phyloP scores from a whole-genome alignment of 2,113 vertebrate genomes.

The Acrocephalus kingi region DNA sequence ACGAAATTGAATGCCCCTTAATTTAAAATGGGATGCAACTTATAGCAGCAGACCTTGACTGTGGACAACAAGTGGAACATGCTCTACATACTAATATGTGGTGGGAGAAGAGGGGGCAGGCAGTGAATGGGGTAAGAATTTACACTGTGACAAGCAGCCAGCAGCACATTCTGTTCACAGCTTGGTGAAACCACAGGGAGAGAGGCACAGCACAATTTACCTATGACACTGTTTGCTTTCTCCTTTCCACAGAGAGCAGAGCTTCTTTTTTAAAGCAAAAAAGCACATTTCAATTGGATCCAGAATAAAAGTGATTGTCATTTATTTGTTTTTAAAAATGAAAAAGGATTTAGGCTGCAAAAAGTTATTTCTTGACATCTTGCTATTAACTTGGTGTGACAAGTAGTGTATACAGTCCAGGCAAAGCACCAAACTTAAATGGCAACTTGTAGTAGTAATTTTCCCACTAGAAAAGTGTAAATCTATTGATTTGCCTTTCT shows the following conservation, averaged over 20 bases:
- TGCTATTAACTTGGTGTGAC: background rate
- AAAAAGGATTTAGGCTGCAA: background rate
- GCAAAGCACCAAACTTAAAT: background rate
- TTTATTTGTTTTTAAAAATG: background rate
- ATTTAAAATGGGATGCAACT: background rate
- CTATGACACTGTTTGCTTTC: background rate
- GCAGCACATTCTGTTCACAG: background rate
- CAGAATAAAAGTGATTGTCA: background rate
- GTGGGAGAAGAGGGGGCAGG: rapidly evolving
- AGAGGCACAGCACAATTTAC: background rate
- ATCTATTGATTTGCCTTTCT: background rate
- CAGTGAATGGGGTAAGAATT: background rate
- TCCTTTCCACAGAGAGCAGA: background rate
- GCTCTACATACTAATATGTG: background rate
- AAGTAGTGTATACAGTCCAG: background rate
- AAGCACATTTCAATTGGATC: background rate
- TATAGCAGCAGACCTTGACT: background rate
- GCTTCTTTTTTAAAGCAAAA: background rate
- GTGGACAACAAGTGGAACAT: background rate
- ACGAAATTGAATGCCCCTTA: background rate
- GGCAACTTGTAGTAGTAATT: background rate
- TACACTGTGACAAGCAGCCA: background rate
- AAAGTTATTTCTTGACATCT: background rate
- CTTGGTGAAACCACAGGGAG: background rate
- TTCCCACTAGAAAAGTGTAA: background rate